Base-by-base conservation (phyloP, 2,888 invertebrate species). In the Idaea dimidiata region DNA sequence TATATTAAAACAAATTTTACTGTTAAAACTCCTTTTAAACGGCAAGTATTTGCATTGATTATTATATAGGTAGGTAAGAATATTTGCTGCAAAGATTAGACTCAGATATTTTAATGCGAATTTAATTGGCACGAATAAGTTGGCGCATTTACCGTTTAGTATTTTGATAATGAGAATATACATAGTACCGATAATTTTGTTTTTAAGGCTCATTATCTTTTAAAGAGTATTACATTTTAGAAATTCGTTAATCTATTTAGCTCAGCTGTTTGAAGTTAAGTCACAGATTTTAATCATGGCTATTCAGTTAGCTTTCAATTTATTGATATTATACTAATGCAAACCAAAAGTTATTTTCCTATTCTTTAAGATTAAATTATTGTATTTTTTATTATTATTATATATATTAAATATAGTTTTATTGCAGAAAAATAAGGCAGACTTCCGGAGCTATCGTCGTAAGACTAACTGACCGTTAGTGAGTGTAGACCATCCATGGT, bases 381-480 rank as follows among this genome's bases (percentile, higher is more conserved):
- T 33, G 43, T 43, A 8, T 8, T 0, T 43, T 43, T 43, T 5
- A 8, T 10, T 43, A 14, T 33, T n/a, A n/a, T n/a, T n/a, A n/a
- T n/a, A n/a, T n/a, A n/a, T n/a, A n/a, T n/a, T n/a, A n/a, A n/a
- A n/a, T n/a, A n/a, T n/a, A 24, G 24, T 24, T 24, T 24, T 24
- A n/a, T 24, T 1, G 3, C 24, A 24, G 5, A 5, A 24, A 5
- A 24, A 24, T 24, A 24, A 24, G 24, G 1, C 24, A 3, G 24
- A 24, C 24, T 24, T 24, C 3, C 24, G 24, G 24, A 24, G 24
- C 24, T 24, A 63, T 64, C 65, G 24, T 64, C 67, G 70, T 62
- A 71, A 71, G 71, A 70, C 70, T 74, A 62, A 65, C 16, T 24
- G 5, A 24, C 24, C n/a, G n/a, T n/a, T n/a, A n/a, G n/a, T n/a